Conservation (phyloP, 2,888 invertebrate genomes). For the Cactoblastis cactorum region DNA sequence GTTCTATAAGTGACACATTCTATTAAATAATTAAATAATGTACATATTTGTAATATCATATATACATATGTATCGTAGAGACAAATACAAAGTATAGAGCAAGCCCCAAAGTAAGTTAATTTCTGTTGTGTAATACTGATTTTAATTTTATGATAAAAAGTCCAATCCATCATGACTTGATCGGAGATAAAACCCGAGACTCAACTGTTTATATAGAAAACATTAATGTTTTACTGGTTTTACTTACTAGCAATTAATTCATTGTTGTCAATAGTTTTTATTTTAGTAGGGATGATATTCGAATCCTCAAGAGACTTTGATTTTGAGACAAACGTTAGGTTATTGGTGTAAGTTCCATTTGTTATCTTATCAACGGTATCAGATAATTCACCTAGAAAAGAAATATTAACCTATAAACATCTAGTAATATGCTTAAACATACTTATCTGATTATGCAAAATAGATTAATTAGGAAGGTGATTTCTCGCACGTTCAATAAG, state of each 20-base stretch:
- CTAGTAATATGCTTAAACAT: no score
- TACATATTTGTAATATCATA: background rate
- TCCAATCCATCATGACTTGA: no score
- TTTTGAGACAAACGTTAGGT: conserved; percentile 38
- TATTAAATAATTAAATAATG: background rate
- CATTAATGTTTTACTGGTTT: conserved; percentile 1
- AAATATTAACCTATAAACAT: background rate
- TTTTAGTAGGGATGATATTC: background rate
- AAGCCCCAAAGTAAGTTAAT: no score
- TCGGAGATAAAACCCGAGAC: no score
- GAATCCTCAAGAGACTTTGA: conserved; percentile 14
- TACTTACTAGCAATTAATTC: conserved; percentile 26
- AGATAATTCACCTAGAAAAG: conserved; percentile 51
- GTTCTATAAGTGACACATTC: background rate
- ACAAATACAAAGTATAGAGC: no score
- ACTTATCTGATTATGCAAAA: no score
- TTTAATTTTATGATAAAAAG: no score
- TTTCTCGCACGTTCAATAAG: no score
- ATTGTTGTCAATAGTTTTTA: background rate
- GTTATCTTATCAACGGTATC: conserved; percentile 37
- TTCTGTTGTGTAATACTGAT: no score
- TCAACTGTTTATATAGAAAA: no score
- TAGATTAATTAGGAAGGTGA: no score
- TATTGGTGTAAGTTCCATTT: conserved; percentile 25
- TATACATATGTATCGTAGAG: no score